phyloP scores from a whole-genome alignment of 2,113 vertebrate genomes.

The Pterophyllum scalare region DNA sequence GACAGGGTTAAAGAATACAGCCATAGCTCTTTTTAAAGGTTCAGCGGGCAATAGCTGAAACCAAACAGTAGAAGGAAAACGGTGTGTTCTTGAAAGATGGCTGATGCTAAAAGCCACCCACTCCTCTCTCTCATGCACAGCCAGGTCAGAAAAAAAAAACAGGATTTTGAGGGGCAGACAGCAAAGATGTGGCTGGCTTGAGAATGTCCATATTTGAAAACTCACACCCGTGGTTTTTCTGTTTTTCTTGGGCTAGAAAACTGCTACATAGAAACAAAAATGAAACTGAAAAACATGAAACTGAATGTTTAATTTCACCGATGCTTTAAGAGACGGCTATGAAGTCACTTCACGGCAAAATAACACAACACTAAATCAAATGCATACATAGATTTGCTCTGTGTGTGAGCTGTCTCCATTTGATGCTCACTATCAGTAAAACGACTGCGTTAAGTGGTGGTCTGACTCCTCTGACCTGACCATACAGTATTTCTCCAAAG shows the following conservation, averaged over 20 bases:
- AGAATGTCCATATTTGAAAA: slow-evolving; percentile 50
- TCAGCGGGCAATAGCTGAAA: slow-evolving; percentile 62
- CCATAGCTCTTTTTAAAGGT: slow-evolving; percentile 78
- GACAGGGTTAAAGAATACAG: slow-evolving; percentile 81
- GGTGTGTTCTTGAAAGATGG: slow-evolving; percentile 67
- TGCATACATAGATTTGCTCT: not conserved
- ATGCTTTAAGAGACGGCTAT: not conserved
- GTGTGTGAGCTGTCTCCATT: not conserved
- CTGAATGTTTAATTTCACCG: not conserved
- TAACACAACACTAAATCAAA: slow-evolving; percentile 5
- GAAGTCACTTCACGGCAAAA: not conserved
- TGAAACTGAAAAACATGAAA: not conserved
- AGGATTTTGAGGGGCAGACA: slow-evolving; percentile 5
- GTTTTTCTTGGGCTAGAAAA: slow-evolving; percentile 12
- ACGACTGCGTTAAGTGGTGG: slow-evolving; percentile 5
- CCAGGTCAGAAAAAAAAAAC: slow-evolving; percentile 43
- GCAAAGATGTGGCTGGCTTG: slow-evolving; percentile 29
- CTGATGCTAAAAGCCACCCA: slow-evolving; percentile 72
- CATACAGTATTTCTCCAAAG: slow-evolving; percentile 44
- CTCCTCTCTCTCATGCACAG: slow-evolving; percentile 82
- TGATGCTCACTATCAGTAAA: not conserved
- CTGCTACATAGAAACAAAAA: not conserved
- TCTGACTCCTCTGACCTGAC: slow-evolving; percentile 42
- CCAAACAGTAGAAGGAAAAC: slow-evolving; percentile 69
- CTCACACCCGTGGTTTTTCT: slow-evolving; percentile 22